Evolutionary conservation across 2,888 invertebrate species (phyloP).

Genomic region (Epiblema foenella): DNA sequence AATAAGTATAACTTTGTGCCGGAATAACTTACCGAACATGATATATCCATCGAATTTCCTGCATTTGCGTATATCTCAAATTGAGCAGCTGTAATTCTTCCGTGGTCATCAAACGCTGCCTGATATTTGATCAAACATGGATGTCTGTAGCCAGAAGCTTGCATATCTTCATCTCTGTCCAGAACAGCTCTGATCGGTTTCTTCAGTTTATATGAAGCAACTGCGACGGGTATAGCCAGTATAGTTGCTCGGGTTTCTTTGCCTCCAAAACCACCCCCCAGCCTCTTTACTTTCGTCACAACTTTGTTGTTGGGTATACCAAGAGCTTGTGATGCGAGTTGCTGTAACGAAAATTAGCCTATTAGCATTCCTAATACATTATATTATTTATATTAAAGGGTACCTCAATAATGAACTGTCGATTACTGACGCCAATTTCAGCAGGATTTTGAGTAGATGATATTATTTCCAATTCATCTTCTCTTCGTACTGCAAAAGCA

Average conservation of each 20-base stretch:
- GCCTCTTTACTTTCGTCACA: constrained; percentile 88
- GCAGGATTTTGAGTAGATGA: constrained; percentile 92
- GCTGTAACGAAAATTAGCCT: constrained; percentile 71
- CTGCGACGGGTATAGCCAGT: constrained; percentile 87
- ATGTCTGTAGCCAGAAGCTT: constrained; percentile 91
- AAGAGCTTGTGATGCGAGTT: constrained; percentile 86
- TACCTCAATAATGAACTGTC: not conserved
- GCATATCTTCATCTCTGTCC: constrained; percentile 95
- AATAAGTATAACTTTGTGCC: not conserved
- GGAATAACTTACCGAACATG: constrained; percentile 81
- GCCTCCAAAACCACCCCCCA: constrained; percentile 96
- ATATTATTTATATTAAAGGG: no score
- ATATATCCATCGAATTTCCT: constrained; percentile 90
- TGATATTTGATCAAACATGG: constrained; percentile 91
- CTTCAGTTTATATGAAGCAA: constrained; percentile 90
- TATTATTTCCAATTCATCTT: constrained; percentile 94
- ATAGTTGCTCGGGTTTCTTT: constrained; percentile 89
- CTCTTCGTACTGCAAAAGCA: constrained; percentile 87
- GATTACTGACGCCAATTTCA: constrained; percentile 87
- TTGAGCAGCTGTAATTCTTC: constrained; percentile 87
- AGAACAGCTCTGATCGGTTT: constrained; percentile 90
- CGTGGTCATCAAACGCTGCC: constrained; percentile 88
- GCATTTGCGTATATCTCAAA: constrained; percentile 88
- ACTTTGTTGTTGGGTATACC: constrained; percentile 88
- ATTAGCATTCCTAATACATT: not conserved